Percentiles rank a stretch among this genome's conserved stretches.
Conservation (phyloP, 2,888 invertebrate genomes). For the Tetranychus piercei region DNA sequence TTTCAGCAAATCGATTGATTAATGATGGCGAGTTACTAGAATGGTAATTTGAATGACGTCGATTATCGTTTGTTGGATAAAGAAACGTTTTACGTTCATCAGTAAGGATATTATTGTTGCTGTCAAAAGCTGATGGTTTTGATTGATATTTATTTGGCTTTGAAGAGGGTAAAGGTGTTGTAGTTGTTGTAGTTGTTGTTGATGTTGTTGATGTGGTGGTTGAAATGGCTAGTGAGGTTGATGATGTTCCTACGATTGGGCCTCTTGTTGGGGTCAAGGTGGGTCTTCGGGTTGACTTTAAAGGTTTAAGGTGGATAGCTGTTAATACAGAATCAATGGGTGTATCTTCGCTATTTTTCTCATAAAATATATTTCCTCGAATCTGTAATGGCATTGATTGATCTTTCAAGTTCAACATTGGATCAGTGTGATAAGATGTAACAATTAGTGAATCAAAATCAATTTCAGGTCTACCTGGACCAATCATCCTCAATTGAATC, state of each 20-base stretch:
- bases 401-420: not conserved
- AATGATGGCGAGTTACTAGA: not conserved
- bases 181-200: not conserved
- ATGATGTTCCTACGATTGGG: not conserved
- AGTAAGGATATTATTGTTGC: not conserved
- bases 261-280: not conserved
- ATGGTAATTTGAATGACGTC: not conserved
- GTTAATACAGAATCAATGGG: not conserved
- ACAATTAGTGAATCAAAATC: constrained; percentile 13
- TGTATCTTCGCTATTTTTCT: not conserved
- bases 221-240: not conserved
- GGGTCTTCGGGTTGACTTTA: not conserved
- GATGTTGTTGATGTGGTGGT: not conserved
- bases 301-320: not conserved
- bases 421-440: not conserved
- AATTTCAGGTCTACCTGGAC: constrained; percentile 8
- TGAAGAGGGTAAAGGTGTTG: not conserved
- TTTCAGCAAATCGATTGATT: not conserved
- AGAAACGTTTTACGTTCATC: not conserved
- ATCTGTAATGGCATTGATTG: not conserved
- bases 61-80: not conserved
- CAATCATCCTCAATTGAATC: constrained; percentile 9
- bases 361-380: not conserved
- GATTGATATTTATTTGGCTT: not conserved
- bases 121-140: not conserved